These are phyloP conservation scores for Thinocorus orbignyianus DNA, from an alignment of 2,113 vertebrate species.

Conservation along the genomic window DNA sequence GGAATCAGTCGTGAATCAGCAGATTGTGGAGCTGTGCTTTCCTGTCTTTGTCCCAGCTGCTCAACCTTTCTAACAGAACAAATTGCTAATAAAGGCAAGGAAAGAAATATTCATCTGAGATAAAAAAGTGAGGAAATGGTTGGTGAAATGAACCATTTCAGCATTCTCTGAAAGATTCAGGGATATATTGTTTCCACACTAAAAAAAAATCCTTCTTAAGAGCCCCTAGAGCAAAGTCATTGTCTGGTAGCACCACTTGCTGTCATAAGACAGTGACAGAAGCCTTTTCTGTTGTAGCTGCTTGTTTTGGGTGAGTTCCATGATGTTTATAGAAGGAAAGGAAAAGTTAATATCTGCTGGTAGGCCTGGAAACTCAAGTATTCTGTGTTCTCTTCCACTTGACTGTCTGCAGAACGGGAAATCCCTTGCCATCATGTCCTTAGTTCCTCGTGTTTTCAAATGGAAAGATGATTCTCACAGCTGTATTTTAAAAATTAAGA, in stretches of 20 bases:
- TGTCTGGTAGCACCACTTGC: rapidly evolving
- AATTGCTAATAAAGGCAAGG: not conserved
- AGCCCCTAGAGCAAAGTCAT: not conserved
- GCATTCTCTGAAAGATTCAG: not conserved
- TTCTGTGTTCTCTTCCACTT: not conserved
- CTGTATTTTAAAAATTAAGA: not conserved
- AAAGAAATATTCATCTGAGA: not conserved
- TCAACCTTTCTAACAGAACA: not conserved
- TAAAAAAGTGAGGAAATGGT: not conserved
- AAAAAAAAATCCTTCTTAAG: not conserved
- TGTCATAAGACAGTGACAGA: not conserved
- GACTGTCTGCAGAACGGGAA: not conserved
- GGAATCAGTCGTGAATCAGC: not conserved
- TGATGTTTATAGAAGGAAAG: not conserved
- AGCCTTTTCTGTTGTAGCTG: not conserved
- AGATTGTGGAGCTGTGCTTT: not conserved
- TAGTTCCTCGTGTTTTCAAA: not conserved
- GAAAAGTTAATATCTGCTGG: not conserved
- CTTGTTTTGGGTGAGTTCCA: not conserved
- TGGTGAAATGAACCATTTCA: not conserved
- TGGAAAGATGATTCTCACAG: not conserved
- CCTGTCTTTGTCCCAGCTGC: not conserved
- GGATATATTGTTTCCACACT: not conserved
- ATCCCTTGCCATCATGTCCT: not conserved
- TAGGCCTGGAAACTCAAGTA: not conserved